These are phyloP conservation scores for Ichneumoninae sp. DNA, from an alignment of 2,888 invertebrate genomes.

Conservation along the genomic window DNA sequence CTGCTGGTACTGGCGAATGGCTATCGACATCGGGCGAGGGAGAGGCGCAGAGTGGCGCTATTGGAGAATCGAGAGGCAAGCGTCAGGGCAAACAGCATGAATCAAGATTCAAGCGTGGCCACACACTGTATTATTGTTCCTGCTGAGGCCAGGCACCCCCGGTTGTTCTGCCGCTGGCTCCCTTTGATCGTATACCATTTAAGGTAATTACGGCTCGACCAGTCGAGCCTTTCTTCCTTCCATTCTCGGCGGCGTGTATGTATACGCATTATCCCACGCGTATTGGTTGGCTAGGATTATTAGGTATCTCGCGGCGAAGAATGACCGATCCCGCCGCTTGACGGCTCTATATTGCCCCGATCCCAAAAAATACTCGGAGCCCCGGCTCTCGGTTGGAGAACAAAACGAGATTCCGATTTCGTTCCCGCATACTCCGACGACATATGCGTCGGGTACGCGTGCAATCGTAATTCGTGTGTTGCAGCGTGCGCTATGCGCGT, in stretches of 20 bases:
- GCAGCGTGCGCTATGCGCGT: background rate
- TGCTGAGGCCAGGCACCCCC: slow-evolving; percentile 51
- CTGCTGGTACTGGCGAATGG: slow-evolving; percentile 4
- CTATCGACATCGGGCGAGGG: slow-evolving; percentile 5
- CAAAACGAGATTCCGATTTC: background rate
- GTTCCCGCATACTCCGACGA: background rate
- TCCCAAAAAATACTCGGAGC: slow-evolving; percentile 1
- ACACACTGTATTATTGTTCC: slow-evolving; percentile 59
- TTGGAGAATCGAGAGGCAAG: slow-evolving; percentile 46
- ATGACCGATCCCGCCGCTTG: slow-evolving; percentile 36
- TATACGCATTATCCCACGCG: slow-evolving; percentile 2
- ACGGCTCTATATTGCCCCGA: slow-evolving; percentile 41
- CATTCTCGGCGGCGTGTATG: slow-evolving; percentile 11
- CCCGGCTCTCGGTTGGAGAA: background rate
- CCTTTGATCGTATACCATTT: slow-evolving; percentile 64
- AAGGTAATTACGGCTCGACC: slow-evolving; percentile 63
- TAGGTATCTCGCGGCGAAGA: slow-evolving; percentile 35
- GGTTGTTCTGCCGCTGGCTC: slow-evolving; percentile 45
- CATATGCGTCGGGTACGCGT: background rate
- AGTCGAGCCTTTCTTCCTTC: slow-evolving; percentile 25
- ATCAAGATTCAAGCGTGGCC: slow-evolving; percentile 57
- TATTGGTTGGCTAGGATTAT: slow-evolving; percentile 22
- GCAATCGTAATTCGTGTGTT: background rate
- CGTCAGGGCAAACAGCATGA: slow-evolving; percentile 48
- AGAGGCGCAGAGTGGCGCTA: slow-evolving; percentile 3